These are phyloP conservation scores for Eumaeus atala DNA, from an alignment of 1,140 invertebrate genomes.

Conservation along the genomic window DNA sequence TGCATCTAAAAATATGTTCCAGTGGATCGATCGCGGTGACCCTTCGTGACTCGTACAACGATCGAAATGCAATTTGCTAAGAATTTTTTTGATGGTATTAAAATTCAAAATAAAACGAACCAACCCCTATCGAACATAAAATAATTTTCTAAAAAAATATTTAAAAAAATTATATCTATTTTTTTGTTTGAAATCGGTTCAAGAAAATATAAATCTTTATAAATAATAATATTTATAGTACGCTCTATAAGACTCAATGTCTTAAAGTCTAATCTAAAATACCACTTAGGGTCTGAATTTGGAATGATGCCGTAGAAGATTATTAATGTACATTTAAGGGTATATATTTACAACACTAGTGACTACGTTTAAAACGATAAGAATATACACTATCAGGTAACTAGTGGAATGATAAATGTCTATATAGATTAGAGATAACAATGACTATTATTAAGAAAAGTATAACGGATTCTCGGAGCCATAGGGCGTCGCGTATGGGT, in stretches of 20 bases:
- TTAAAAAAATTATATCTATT: no score
- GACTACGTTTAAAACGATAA: not conserved
- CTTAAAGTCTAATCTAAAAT: not conserved
- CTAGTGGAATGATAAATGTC: conserved; percentile 17
- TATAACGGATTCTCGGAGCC: conserved; percentile 43
- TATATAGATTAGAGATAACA: conserved; percentile 20
- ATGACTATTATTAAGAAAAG: conserved; percentile 38
- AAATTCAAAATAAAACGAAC: no score
- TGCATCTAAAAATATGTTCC: conserved; percentile 68
- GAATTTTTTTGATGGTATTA: conserved; percentile 16
- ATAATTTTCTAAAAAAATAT: no score
- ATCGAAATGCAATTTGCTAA: conserved; percentile 29
- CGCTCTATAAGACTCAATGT: conserved; percentile 1
- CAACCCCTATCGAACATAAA: no score
- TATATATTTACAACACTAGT: conserved; percentile 13
- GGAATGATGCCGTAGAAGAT: conserved; percentile 66
- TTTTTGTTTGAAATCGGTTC: no score
- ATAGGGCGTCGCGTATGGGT: conserved; percentile 41
- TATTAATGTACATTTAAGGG: conserved; percentile 32
- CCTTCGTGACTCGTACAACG: conserved; percentile 28
- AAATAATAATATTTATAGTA: not conserved
- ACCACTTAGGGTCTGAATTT: conserved; percentile 30
- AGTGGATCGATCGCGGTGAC: conserved; percentile 51
- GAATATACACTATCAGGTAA: conserved; percentile 15
- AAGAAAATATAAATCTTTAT: not conserved